Percentiles rank a stretch among this genome's conserved stretches.
phyloP scores from a whole-genome alignment of 2,888 invertebrate genomes.

The Hylaea fasciaria region DNA sequence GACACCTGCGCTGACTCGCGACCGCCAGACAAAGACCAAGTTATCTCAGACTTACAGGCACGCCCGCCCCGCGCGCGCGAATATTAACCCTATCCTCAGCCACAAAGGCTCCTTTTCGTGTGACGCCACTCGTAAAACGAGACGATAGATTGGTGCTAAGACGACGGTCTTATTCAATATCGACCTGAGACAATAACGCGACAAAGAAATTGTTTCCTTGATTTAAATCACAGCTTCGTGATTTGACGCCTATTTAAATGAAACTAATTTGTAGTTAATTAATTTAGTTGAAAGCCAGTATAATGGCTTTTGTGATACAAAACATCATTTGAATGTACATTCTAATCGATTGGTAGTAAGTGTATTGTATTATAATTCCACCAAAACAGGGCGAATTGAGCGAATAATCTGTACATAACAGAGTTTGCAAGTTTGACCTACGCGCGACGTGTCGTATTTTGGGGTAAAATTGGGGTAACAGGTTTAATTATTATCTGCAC shows the following conservation, averaged over 20 bases:
- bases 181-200: conserved; percentile 63
- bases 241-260: conserved; percentile 52
- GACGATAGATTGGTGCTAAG: conserved; percentile 65
- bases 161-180: conserved; percentile 69
- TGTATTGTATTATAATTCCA: conserved; percentile 46
- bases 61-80: conserved; percentile 49
- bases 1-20: conserved; percentile 82
- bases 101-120: conserved; percentile 56
- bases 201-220: conserved; percentile 59
- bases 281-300: conserved; percentile 51
- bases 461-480: conserved; percentile 53
- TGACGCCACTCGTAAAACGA: conserved; percentile 46
- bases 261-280: too few species aligned
- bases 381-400: conserved; percentile 44
- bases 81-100: conserved; percentile 58
- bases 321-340: conserved; percentile 32
- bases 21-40: conserved; percentile 80
- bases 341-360: conserved; percentile 45
- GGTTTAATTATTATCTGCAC: conserved; percentile 66
- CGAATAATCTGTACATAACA: conserved; percentile 58
- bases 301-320: conserved; percentile 33
- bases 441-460: conserved; percentile 51
- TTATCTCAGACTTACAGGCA: conserved; percentile 81
- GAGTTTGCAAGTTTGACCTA: conserved; percentile 64
- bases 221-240: conserved; percentile 55